Conservation (phyloP, 30 jellyfish, hydroid and myxozoan species). For the Clytia hemisphaerica region DNA sequence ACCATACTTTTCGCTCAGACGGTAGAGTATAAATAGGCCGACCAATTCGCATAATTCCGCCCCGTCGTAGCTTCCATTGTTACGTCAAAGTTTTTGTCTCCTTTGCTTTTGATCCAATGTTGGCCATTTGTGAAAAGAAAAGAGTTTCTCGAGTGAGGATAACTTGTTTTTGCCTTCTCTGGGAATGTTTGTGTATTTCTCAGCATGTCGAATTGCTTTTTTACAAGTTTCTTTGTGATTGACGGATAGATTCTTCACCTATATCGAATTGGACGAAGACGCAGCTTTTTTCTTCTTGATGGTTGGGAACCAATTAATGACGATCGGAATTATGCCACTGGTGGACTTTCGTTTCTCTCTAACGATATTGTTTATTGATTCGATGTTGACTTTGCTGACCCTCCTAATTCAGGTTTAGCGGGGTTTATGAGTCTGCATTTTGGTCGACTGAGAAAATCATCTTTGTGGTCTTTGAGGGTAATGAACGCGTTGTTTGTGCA, state of each 20-base stretch:
- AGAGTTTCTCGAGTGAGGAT: too few species aligned
- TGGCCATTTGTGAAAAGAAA: too few species aligned
- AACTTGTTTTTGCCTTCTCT: too few species aligned
- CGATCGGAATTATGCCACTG: slow-evolving; percentile 47
- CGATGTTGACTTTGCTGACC: slow-evolving; percentile 48
- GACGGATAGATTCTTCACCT: slow-evolving; percentile 50
- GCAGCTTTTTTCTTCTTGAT: slow-evolving; percentile 26
- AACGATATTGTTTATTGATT: slow-evolving; percentile 20
- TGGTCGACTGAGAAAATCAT: slow-evolving; percentile 36
- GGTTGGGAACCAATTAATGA: slow-evolving; percentile 24
- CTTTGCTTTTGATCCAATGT: too few species aligned
- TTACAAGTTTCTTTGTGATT: too few species aligned
- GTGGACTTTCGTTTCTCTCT: slow-evolving; percentile 18
- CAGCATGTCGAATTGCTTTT: too few species aligned
- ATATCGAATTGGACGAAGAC: slow-evolving; percentile 38
- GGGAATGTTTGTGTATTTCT: too few species aligned
- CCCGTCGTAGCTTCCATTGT: too few species aligned
- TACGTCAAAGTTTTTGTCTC: too few species aligned
- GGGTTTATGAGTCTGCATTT: slow-evolving; percentile 37
- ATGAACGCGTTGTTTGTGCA: slow-evolving; percentile 32
- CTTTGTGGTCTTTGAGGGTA: slow-evolving; percentile 32
- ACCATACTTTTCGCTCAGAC: slow-evolving; percentile 24
- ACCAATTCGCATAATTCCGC: too few species aligned
- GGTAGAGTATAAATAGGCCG: too few species aligned
- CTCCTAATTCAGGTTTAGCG: slow-evolving; percentile 51